A percentile compares a stretch with the other conserved stretches of the same genome.
These are phyloP conservation scores for Athetis lepigone DNA, from an alignment of 2,888 invertebrate species.

Conservation along the genomic window DNA sequence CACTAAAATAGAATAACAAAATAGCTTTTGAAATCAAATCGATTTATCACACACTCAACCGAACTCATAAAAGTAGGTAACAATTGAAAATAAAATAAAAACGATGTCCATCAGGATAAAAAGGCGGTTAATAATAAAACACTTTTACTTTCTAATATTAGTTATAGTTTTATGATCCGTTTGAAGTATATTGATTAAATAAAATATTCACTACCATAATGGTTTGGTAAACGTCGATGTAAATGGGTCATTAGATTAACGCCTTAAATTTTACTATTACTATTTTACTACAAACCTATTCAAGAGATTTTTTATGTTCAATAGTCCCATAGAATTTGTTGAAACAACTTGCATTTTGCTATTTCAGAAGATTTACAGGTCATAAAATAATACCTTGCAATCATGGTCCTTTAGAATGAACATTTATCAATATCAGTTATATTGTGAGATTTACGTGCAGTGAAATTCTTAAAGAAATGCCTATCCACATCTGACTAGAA, in stretches of 20 bases:
- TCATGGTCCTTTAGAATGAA: slow-evolving; percentile 6
- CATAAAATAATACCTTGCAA: slow-evolving; percentile 31
- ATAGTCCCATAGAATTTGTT: slow-evolving; percentile 34
- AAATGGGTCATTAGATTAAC: slow-evolving; percentile 45
- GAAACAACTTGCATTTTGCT: slow-evolving; percentile 32
- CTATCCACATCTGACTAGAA: slow-evolving; percentile 1
- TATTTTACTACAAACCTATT: slow-evolving; percentile 16
- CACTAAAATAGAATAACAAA: slow-evolving; percentile 18
- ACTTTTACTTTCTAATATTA: slow-evolving; percentile 35
- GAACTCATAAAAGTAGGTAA: slow-evolving; percentile 18
- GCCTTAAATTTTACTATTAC: slow-evolving; percentile 38
- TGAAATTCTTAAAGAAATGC: slow-evolving; percentile 12
- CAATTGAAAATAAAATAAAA: slow-evolving; percentile 34
- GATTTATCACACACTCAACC: slow-evolving; percentile 6
- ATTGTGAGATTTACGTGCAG: slow-evolving; percentile 13
- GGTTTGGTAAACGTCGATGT: slow-evolving; percentile 62
- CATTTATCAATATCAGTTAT: slow-evolving; percentile 20
- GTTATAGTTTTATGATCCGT: slow-evolving; percentile 27
- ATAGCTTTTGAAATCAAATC: background rate
- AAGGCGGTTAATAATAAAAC: slow-evolving; percentile 35
- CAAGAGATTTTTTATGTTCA: slow-evolving; percentile 28
- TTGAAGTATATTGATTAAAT: slow-evolving; percentile 69
- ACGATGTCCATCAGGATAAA: slow-evolving; percentile 24
- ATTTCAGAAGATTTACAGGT: slow-evolving; percentile 37
- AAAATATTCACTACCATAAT: slow-evolving; percentile 73